Percentiles rank a stretch among this genome's conserved stretches.
phyloP scores from a whole-genome alignment of 2,888 invertebrate genomes.

The Luffia ferchaultella region DNA sequence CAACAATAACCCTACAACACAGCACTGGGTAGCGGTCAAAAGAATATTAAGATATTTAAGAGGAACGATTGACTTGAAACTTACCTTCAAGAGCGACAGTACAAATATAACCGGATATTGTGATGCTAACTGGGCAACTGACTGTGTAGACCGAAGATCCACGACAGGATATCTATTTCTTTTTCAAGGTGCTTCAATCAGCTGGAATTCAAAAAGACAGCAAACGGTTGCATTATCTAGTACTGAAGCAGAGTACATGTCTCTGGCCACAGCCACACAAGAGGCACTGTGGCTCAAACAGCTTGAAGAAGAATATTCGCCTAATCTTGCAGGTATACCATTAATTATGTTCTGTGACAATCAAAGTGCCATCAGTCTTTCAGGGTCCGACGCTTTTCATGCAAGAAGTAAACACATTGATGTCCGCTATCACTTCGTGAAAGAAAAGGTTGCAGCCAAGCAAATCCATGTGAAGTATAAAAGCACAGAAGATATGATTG shows the following conservation, averaged over 20 bases:
- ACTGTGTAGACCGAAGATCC: slow-evolving; percentile 10
- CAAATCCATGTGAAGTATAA: background rate
- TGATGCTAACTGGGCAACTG: slow-evolving; percentile 14
- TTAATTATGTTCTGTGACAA: slow-evolving; percentile 11
- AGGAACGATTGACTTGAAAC: slow-evolving; percentile 10
- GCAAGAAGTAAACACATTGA: background rate
- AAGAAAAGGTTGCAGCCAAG: background rate
- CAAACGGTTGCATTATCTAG: slow-evolving; percentile 18
- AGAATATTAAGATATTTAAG: slow-evolving; percentile 10
- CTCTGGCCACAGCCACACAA: slow-evolving; percentile 16
- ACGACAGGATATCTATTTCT: slow-evolving; percentile 13
- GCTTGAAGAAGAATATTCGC: slow-evolving; percentile 10
- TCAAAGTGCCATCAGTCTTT: slow-evolving; percentile 12
- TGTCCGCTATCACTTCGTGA: background rate
- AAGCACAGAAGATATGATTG: background rate
- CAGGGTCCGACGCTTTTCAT: slow-evolving; percentile 7
- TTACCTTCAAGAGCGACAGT: slow-evolving; percentile 7
- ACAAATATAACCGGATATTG: slow-evolving; percentile 8
- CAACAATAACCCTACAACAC: slow-evolving; percentile 5
- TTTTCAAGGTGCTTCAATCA: slow-evolving; percentile 14
- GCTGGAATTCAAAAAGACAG: slow-evolving; percentile 15
- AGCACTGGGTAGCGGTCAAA: slow-evolving; percentile 9
- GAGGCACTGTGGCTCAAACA: slow-evolving; percentile 18
- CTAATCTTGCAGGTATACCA: background rate
- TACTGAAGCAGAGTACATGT: slow-evolving; percentile 21